phyloP scores from a whole-genome alignment of 2,797 vertebrate species.

The Amniataba percoides region DNA sequence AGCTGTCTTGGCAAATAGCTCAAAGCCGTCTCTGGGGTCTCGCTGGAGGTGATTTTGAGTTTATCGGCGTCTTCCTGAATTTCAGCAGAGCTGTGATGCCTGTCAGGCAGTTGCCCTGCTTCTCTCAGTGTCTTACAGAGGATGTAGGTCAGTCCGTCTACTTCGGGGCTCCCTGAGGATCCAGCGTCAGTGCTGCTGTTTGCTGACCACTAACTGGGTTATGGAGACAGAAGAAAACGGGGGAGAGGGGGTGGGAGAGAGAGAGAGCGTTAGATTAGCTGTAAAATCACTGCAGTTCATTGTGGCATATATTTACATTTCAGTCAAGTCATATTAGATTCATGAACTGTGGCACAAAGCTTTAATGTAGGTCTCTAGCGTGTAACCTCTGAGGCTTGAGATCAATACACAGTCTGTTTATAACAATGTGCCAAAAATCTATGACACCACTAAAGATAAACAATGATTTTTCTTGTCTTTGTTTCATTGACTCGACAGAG shows the following conservation, averaged over 20 bases:
- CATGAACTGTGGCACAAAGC: constrained; percentile 19
- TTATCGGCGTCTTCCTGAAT: constrained; percentile 54
- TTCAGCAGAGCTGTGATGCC: constrained; percentile 52
- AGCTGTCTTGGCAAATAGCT: constrained; percentile 41
- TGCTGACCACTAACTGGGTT: constrained; percentile 66
- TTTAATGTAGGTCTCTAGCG: constrained; percentile 1
- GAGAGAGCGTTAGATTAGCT: constrained; percentile 41
- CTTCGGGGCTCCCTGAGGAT: constrained; percentile 64
- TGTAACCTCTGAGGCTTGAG: constrained; percentile 10
- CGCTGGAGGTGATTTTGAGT: constrained; percentile 52
- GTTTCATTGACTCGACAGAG: constrained; percentile 25
- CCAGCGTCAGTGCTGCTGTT: constrained; percentile 57
- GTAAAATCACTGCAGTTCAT: constrained; percentile 33
- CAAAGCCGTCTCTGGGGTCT: constrained; percentile 42
- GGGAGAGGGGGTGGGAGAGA: constrained; percentile 16
- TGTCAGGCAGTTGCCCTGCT: constrained; percentile 56
- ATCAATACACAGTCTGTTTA: constrained; percentile 28
- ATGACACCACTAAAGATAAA: constrained; percentile 19
- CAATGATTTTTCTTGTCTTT: constrained; percentile 36
- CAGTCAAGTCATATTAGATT: constrained; percentile 30
- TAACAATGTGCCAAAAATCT: constrained; percentile 17
- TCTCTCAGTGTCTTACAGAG: constrained; percentile 50
- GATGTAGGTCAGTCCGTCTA: constrained; percentile 76
- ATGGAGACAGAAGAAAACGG: constrained; percentile 53
- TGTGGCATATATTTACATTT: constrained; percentile 36